Conservation (phyloP, 2,797 vertebrate species). For the Hypotaenidia okinawae region DNA sequence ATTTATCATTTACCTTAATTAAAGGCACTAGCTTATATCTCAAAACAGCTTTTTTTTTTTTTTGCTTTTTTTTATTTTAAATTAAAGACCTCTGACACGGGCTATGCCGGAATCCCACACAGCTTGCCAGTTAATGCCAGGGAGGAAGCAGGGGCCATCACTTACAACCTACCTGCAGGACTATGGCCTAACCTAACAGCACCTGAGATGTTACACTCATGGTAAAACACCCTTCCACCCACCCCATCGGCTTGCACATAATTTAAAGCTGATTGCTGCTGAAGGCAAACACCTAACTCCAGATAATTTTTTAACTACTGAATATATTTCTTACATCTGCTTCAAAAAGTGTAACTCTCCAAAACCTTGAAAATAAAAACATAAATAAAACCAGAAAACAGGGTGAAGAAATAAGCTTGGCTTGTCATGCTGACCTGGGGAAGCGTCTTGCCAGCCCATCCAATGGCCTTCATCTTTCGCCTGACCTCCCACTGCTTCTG, state of each 20-base stretch:
- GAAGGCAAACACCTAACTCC: neutral
- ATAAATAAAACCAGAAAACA: neutral
- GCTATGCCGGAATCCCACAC: neutral
- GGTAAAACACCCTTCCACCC: neutral
- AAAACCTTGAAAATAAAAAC: neutral
- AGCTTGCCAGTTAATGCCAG: neutral
- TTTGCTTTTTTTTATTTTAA: neutral
- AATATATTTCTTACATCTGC: neutral
- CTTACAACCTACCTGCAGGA: neutral
- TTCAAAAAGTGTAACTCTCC: neutral
- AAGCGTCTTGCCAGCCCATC: conserved; percentile 91
- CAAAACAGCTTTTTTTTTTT: neutral
- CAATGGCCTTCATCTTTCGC: conserved; percentile 95
- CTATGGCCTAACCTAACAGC: neutral
- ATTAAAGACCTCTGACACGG: neutral
- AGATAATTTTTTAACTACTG: neutral
- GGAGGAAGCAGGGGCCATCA: neutral
- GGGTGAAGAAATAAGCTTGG: neutral
- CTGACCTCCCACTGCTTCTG: conserved; percentile 96
- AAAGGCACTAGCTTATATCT: neutral
- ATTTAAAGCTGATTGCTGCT: neutral
- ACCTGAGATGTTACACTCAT: neutral
- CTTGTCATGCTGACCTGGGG: conserved; percentile 84
- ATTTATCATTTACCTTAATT: neutral
- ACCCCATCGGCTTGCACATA: neutral